Conservation (phyloP, 1,140 invertebrate genomes). For the Popillia japonica region DNA sequence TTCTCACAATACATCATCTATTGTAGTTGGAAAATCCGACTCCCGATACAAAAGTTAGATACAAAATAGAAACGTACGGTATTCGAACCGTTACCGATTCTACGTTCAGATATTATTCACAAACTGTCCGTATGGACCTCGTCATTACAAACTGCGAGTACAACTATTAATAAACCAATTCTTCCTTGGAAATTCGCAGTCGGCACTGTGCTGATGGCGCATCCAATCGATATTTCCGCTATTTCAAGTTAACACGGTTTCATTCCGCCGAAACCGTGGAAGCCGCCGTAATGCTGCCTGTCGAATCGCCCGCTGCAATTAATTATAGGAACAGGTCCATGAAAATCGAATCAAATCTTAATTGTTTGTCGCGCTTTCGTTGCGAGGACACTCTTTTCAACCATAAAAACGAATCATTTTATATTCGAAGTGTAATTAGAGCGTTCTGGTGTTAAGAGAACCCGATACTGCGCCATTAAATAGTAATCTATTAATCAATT, state of each 20-base stretch:
- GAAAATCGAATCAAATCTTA: slow-evolving; percentile 16
- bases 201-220: background rate
- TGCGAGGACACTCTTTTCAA: background rate
- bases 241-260: background rate
- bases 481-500: too few relatives aligned
- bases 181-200: background rate
- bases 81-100: background rate
- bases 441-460: too few relatives aligned
- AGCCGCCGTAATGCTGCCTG: background rate
- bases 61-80: background rate
- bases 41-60: too few relatives aligned
- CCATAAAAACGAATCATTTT: background rate
- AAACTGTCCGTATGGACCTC: background rate
- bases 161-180: slow-evolving; percentile 16
- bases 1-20: too few relatives aligned
- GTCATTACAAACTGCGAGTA: background rate
- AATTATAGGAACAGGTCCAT: background rate
- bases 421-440: background rate
- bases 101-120: background rate
- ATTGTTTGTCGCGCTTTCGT: background rate
- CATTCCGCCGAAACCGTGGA: background rate
- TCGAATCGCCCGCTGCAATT: background rate
- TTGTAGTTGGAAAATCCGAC: too few relatives aligned
- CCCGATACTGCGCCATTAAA: too few relatives aligned
- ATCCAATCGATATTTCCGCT: slow-evolving; percentile 6